Percentiles rank a stretch among this genome's conserved stretches.
Evolutionary conservation across 2,888 invertebrate species (phyloP).

Genomic region (Cryptosula pallasiana): DNA sequence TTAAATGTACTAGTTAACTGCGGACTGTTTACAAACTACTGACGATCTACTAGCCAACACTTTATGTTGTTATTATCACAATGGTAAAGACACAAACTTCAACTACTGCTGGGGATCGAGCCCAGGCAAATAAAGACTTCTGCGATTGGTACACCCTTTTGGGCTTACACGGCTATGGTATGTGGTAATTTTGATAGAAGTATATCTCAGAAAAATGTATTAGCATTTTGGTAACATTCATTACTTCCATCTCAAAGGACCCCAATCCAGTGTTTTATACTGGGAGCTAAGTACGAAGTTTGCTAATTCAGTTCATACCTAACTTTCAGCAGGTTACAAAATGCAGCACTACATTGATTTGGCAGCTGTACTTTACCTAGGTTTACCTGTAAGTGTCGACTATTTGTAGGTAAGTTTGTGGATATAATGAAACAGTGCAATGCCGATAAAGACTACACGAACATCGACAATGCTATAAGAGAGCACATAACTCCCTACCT

Average conservation of each 20-base stretch:
- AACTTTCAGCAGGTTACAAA: too few species aligned
- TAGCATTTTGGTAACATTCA: too few species aligned
- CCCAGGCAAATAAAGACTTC: background rate
- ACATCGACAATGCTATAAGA: slow-evolving; percentile 85
- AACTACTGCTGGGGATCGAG: slow-evolving; percentile 11
- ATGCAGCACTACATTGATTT: too few species aligned
- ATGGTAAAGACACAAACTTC: background rate
- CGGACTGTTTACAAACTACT: too few species aligned
- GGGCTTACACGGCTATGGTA: slow-evolving; percentile 20
- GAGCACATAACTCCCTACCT: slow-evolving; percentile 80
- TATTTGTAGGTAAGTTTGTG: slow-evolving; percentile 58
- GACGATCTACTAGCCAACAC: too few species aligned
- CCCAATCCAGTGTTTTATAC: too few species aligned
- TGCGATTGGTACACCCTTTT: slow-evolving; percentile 21
- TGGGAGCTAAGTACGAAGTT: too few species aligned
- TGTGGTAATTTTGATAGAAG: background rate
- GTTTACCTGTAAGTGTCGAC: background rate
- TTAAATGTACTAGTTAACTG: too few species aligned
- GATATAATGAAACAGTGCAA: slow-evolving; percentile 63
- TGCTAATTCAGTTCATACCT: too few species aligned
- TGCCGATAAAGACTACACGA: slow-evolving; percentile 53
- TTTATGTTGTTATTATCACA: background rate
- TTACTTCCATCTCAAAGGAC: too few species aligned
- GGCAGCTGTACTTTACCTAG: too few species aligned
- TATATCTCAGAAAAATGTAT: too few species aligned